Evolutionary conservation across 2,113 vertebrate genomes (phyloP).

Genomic region (Lycocorax pyrrhopterus): DNA sequence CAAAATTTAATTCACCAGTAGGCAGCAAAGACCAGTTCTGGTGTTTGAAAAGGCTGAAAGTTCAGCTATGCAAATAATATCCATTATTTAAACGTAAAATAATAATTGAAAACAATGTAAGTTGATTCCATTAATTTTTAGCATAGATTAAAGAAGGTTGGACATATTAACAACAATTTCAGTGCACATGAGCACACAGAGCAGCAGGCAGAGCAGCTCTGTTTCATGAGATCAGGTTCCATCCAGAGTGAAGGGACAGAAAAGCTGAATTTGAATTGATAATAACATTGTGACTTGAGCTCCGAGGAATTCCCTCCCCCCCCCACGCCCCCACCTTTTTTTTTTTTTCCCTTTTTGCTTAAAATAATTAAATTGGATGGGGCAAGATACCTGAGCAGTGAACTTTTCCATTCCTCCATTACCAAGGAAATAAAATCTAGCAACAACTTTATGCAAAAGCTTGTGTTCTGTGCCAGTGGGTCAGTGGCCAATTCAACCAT

Average conservation of each 20-base stretch:
- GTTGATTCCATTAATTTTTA: not conserved
- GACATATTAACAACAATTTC: not conserved
- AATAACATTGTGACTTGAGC: conserved; percentile 51
- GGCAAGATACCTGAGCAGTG: conserved; percentile 42
- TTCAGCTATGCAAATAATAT: not conserved
- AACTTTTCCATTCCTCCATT: conserved; percentile 33
- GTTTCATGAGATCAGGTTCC: conserved; percentile 25
- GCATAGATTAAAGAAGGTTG: not conserved
- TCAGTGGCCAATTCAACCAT: conserved; percentile 36
- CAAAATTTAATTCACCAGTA: not conserved
- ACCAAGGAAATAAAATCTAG: conserved; percentile 50
- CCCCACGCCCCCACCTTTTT: rapidly evolving
- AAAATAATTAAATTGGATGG: conserved; percentile 49
- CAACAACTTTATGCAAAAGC: conserved; percentile 4
- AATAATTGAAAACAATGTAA: rapidly evolving
- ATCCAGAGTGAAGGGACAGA: not conserved
- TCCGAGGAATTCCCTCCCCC: conserved; percentile 9
- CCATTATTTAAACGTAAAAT: not conserved
- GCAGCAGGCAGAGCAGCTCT: conserved; percentile 5
- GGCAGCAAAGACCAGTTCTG: not conserved
- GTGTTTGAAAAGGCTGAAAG: not conserved
- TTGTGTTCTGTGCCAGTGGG: not conserved
- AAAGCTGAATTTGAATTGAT: conserved; percentile 56
- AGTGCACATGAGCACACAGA: not conserved
- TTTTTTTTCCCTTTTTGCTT: not conserved